Evolutionary conservation across 2,113 vertebrate genomes (phyloP).

Genomic region (Tautogolabrus adspersus): DNA sequence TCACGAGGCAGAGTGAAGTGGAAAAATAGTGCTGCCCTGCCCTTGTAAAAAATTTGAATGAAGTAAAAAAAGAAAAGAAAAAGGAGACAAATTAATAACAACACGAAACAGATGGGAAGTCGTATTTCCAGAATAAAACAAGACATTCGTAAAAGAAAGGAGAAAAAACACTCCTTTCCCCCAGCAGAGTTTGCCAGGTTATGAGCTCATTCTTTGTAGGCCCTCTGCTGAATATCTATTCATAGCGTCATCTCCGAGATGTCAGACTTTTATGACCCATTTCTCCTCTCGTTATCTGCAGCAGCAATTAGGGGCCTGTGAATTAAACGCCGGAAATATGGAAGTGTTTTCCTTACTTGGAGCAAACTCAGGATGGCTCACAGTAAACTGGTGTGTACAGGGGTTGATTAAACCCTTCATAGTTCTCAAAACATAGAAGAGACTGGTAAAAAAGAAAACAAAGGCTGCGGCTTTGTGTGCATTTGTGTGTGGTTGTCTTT

Average conservation of each 20-base stretch:
- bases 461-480: constrained; percentile 10
- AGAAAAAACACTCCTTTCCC: constrained; percentile 15
- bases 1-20: constrained; percentile 52
- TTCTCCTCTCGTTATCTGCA: constrained; percentile 76
- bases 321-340: constrained; percentile 64
- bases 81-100: constrained; percentile 73
- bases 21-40: constrained; percentile 65
- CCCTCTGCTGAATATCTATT: constrained; percentile 77
- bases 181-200: constrained; percentile 58
- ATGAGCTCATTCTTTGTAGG: constrained; percentile 76
- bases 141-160: constrained; percentile 43
- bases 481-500: not conserved
- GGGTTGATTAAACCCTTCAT: constrained; percentile 40
- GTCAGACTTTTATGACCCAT: constrained; percentile 74
- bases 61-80: constrained; percentile 40
- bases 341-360: constrained; percentile 62
- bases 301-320: constrained; percentile 65
- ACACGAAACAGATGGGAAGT: constrained; percentile 78
- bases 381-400: not conserved
- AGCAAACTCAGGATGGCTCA: constrained; percentile 23
- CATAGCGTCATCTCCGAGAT: constrained; percentile 75
- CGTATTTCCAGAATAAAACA: constrained; percentile 77
- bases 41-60: constrained; percentile 55
- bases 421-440: not conserved
- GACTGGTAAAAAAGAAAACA: not conserved